Conservation (phyloP, 2,113 vertebrate genomes). For the Syrrhaptes paradoxus region DNA sequence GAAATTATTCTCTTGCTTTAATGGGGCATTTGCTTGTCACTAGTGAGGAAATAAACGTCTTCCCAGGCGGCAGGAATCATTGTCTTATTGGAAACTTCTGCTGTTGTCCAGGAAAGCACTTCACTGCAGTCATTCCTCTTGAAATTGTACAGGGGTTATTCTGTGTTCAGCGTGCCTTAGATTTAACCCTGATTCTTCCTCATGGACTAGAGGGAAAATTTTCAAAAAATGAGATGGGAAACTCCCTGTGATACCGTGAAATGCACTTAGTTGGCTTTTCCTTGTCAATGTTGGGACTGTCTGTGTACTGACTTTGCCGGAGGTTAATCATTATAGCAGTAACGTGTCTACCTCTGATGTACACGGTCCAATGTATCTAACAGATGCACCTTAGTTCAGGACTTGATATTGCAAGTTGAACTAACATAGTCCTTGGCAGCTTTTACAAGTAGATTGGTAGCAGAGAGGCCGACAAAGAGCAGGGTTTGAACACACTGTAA, state of each 20-base stretch:
- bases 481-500: background rate
- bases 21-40: background rate
- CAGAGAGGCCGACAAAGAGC: background rate
- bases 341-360: background rate
- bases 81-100: background rate
- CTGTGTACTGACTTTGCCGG: background rate
- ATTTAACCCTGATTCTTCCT: background rate
- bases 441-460: background rate
- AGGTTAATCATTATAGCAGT: background rate
- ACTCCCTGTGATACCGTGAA: background rate
- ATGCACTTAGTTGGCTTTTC: background rate
- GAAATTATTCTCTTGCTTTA: background rate
- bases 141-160: background rate
- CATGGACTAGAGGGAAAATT: background rate
- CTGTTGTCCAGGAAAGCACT: background rate
- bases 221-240: background rate
- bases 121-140: background rate
- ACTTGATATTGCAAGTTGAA: background rate
- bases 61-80: background rate
- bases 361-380: background rate
- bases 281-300: background rate
- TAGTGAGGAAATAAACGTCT: background rate
- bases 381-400: background rate
- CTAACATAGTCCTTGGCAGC: background rate
- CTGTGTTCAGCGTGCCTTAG: background rate